A percentile compares a stretch with the other conserved stretches of the same genome.
Evolutionary conservation across 2,113 vertebrate species (phyloP).

Genomic region (Synodontis membranacea): DNA sequence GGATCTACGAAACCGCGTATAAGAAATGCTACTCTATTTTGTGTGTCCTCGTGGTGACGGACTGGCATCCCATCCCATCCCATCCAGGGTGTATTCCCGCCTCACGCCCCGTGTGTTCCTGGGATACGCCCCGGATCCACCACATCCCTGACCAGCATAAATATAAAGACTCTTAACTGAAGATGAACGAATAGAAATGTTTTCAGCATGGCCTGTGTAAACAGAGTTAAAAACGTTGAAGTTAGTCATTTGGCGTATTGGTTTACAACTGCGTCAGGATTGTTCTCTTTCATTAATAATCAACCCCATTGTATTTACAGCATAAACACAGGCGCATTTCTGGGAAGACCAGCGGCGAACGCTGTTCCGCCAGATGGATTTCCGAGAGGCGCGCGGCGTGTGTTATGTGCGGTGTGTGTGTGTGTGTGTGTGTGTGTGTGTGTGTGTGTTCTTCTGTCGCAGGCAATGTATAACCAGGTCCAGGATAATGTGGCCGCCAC

Average conservation of each 20-base stretch:
- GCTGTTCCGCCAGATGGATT: not conserved
- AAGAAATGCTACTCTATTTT: not conserved
- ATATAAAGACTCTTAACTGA: not conserved
- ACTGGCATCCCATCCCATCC: not conserved
- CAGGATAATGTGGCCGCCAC: not conserved
- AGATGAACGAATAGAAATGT: not conserved
- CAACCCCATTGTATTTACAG: not conserved
- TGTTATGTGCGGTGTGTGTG: not conserved
- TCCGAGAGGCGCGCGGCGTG: not conserved
- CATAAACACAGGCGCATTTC: conserved; percentile 1
- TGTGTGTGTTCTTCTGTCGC: not conserved
- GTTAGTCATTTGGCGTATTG: not conserved
- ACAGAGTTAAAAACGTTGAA: not conserved
- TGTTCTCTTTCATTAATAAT: not conserved
- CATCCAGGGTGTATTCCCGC: not conserved
- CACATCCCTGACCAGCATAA: not conserved
- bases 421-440: not conserved
- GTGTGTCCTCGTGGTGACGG: not conserved
- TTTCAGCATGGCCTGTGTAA: not conserved
- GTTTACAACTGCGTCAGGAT: not conserved
- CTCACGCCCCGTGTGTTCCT: not conserved
- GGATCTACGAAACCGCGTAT: not conserved
- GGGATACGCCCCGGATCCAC: not conserved
- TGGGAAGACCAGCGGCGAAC: not conserved
- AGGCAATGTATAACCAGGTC: not conserved